Conservation (phyloP, 1,140 invertebrate species). For the Nasonia longicornis region DNA sequence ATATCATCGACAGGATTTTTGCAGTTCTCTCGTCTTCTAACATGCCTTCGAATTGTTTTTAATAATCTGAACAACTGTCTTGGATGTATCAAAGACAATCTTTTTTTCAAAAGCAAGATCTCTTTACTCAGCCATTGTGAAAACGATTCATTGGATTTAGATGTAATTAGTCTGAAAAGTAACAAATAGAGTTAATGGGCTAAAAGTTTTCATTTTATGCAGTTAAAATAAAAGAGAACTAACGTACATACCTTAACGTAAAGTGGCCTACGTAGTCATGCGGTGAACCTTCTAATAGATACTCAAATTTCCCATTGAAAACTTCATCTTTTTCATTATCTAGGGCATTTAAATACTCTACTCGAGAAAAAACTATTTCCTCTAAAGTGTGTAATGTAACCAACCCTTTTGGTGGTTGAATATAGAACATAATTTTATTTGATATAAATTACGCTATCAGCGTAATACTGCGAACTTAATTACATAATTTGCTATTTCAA, state of each 20-base stretch:
- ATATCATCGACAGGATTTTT: conserved; percentile 48
- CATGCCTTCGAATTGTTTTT: conserved; percentile 53
- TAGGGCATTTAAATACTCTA: conserved; percentile 61
- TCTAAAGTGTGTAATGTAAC: conserved; percentile 60
- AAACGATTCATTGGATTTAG: conserved; percentile 55
- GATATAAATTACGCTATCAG: background rate
- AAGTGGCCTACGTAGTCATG: conserved; percentile 73
- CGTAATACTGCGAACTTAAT: background rate
- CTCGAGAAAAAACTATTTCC: conserved; percentile 59
- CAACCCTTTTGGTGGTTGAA: conserved; percentile 57
- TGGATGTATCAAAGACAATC: conserved; percentile 56
- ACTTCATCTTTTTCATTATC: conserved; percentile 50
- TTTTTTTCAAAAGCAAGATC: conserved; percentile 57
- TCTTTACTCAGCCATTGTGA: conserved; percentile 60
- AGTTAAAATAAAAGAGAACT: conserved; percentile 56
- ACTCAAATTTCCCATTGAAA: conserved; percentile 67
- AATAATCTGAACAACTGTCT: conserved; percentile 61
- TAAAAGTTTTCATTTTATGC: conserved; percentile 27
- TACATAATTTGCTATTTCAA: no score
- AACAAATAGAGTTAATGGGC: conserved; percentile 28
- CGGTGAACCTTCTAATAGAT: conserved; percentile 71
- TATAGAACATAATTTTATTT: conserved; percentile 61
- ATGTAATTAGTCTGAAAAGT: conserved; percentile 58
- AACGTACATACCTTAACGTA: conserved; percentile 67
- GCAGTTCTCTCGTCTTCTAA: conserved; percentile 48